Conservation (phyloP, 2,113 vertebrate species). For the Phoenicopterus ruber region DNA sequence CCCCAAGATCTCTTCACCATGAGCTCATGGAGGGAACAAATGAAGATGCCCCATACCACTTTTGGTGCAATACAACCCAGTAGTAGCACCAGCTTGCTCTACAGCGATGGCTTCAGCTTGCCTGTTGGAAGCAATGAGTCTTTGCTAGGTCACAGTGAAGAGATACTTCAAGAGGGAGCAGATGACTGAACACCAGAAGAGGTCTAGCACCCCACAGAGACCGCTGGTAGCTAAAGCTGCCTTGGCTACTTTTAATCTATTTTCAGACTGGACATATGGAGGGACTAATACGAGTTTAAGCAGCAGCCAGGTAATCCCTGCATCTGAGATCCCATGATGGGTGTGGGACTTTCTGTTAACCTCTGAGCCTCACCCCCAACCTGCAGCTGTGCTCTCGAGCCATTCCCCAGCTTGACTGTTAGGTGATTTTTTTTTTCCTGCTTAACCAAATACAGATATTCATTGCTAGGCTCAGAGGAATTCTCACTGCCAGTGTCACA, state of each 20-base stretch:
- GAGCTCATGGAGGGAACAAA: neutral
- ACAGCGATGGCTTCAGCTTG: neutral
- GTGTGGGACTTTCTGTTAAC: neutral
- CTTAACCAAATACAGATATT: neutral
- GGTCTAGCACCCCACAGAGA: neutral
- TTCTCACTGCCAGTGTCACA: neutral
- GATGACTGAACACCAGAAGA: neutral
- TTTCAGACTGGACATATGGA: neutral
- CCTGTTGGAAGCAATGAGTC: neutral
- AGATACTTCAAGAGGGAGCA: neutral
- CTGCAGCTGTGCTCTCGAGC: neutral
- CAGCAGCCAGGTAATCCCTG: neutral
- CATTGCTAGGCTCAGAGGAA: neutral
- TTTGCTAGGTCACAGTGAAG: neutral
- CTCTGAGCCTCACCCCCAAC: neutral
- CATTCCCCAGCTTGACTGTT: neutral
- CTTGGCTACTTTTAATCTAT: neutral
- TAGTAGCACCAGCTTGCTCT: neutral
- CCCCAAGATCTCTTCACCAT: neutral
- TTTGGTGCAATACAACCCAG: neutral
- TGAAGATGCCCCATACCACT: fast-evolving
- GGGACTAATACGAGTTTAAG: neutral
- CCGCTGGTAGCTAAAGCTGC: neutral
- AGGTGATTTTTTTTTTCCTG: neutral
- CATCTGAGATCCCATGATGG: neutral